Conservation (phyloP, 2,888 invertebrate genomes). For the Pseudococcus viburni region DNA sequence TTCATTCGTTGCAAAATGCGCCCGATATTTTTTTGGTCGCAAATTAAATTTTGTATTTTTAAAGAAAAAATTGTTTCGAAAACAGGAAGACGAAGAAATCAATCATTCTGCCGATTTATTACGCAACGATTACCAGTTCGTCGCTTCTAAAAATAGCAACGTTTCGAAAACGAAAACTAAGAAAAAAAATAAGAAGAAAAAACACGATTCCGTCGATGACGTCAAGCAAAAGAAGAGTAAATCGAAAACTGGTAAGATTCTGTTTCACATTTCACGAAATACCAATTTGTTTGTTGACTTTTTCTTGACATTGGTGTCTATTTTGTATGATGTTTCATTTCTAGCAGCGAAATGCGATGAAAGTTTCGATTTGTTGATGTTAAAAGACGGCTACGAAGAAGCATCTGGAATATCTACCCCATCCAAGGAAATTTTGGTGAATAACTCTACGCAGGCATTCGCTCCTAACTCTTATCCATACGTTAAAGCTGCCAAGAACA, state of each 20-base stretch:
- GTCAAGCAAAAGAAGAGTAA: conserved; percentile 69
- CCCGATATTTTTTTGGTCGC: not conserved
- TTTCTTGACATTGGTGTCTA: too few species aligned
- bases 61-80: not conserved
- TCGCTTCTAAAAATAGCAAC: conserved; percentile 29
- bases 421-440: conserved; percentile 79
- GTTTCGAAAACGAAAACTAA: conserved; percentile 60
- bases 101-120: conserved; percentile 37
- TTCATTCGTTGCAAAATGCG: not conserved
- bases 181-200: conserved; percentile 67
- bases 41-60: too few species aligned
- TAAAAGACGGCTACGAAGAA: conserved; percentile 87
- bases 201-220: conserved; percentile 27
- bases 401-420: conserved; percentile 92
- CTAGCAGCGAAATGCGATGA: not conserved
- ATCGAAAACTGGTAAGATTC: conserved; percentile 45
- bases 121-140: conserved; percentile 39
- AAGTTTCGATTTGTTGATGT: conserved; percentile 72
- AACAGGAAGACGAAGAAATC: not conserved
- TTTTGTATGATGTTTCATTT: too few species aligned
- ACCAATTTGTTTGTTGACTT: too few species aligned
- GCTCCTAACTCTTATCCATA: conserved; percentile 67
- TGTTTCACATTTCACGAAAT: too few species aligned
- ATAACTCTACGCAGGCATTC: conserved; percentile 67
- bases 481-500: conserved; percentile 69